These are phyloP conservation scores for Sciurus vulgaris DNA, from an alignment of 2,797 vertebrate genomes.

Conservation along the genomic window DNA sequence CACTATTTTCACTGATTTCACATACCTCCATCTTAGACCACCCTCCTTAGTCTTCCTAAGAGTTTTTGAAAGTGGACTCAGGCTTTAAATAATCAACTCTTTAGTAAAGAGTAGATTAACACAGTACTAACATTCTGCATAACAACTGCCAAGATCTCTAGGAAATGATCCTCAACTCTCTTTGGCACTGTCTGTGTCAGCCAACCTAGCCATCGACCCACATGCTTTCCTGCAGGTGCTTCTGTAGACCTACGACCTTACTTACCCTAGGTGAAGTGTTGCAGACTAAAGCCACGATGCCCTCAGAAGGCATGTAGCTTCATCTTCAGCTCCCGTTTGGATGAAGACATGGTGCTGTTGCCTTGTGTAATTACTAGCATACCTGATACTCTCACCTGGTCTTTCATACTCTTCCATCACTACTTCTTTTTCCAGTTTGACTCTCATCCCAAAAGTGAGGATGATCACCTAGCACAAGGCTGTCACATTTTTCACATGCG, in stretches of 20 bases:
- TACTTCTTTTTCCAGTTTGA: background rate
- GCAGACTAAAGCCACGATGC: background rate
- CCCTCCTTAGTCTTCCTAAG: background rate
- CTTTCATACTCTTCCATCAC: background rate
- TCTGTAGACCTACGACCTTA: background rate
- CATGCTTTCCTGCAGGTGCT: background rate
- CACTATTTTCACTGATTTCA: background rate
- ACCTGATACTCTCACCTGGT: background rate
- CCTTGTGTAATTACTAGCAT: background rate
- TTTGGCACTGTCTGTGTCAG: background rate
- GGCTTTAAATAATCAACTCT: background rate
- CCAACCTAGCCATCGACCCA: background rate
- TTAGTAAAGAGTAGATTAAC: background rate
- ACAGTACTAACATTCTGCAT: background rate
- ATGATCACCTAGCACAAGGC: background rate
- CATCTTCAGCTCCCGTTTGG: background rate
- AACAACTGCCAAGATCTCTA: background rate
- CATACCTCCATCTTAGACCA: background rate
- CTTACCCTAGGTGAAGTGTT: background rate
- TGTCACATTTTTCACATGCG: background rate
- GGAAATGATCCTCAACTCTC: background rate
- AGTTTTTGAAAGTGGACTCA: background rate
- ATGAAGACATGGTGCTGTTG: background rate
- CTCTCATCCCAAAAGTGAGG: background rate
- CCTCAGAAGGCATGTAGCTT: background rate